These are phyloP conservation scores for Galaxea fascicularis DNA, from an alignment of 92 coral and sea anemone genomes.

Conservation along the genomic window DNA sequence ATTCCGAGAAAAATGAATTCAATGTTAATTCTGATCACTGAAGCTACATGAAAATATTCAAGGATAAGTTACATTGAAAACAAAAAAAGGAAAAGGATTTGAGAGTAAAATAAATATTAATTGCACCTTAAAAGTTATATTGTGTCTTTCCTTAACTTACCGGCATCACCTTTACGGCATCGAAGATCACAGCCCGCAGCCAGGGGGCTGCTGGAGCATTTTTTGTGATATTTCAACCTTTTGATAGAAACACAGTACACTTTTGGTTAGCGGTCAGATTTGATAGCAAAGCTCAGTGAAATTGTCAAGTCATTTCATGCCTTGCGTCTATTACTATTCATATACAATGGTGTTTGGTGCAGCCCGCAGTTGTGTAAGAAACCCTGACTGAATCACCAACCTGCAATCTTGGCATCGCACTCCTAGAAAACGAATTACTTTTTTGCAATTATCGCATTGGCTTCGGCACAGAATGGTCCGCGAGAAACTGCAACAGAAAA, in stretches of 20 bases:
- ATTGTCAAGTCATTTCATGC: conserved; percentile 6
- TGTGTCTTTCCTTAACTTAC: conserved; percentile 53
- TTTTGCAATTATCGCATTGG: conserved; percentile 82
- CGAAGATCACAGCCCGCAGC: conserved; percentile 56
- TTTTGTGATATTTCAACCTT: conserved; percentile 92
- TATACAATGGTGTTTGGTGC: conserved; percentile 1
- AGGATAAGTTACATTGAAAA: neutral
- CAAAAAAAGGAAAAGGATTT: conserved; percentile 21
- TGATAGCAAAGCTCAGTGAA: neutral
- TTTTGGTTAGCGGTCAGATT: neutral
- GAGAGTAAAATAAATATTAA: conserved; percentile 65
- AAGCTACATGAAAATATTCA: conserved; percentile 7
- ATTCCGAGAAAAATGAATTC: neutral
- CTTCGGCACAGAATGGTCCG: conserved; percentile 83
- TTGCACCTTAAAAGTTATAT: conserved; percentile 64
- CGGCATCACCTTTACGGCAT: conserved; percentile 62
- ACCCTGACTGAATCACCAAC: conserved; percentile 48
- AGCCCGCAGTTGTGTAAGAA: neutral
- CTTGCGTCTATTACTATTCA: conserved; percentile 28
- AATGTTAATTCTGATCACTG: neutral
- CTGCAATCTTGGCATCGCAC: conserved; percentile 93
- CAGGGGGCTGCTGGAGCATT: conserved; percentile 67
- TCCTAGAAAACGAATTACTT: conserved; percentile 87
- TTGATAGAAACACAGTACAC: conserved; percentile 10
- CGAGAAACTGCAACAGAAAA: conserved; percentile 76